A percentile compares a stretch with the other conserved stretches of the same genome.
Evolutionary conservation across 2,888 invertebrate species (phyloP).

Genomic region (Dryobotodes eremita): DNA sequence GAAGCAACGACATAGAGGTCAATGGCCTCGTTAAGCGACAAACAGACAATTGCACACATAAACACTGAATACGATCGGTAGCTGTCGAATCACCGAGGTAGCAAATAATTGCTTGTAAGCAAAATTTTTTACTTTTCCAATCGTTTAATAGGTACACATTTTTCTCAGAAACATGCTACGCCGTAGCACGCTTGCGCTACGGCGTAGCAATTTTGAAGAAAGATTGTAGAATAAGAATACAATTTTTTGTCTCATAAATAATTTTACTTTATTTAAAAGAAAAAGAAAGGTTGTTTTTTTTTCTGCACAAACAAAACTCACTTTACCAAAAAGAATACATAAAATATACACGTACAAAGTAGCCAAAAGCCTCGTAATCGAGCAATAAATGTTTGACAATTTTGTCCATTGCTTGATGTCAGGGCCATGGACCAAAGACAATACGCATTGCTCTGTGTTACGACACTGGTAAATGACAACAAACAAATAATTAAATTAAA

Average conservation of each 20-base stretch:
- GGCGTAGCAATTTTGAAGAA: constrained; percentile 45
- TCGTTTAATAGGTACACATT: constrained; percentile 14
- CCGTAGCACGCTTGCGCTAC: constrained; percentile 31
- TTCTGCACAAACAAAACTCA: no score
- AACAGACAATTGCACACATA: constrained; percentile 42
- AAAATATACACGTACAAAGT: no score
- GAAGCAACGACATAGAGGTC: constrained; percentile 49
- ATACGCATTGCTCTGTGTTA: no score
- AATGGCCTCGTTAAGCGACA: constrained; percentile 51
- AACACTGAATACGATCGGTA: constrained; percentile 32
- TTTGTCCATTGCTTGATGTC: no score
- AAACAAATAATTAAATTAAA: no score
- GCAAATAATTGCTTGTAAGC: constrained; percentile 31
- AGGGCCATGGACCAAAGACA: no score
- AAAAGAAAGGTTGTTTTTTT: no score
- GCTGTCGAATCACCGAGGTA: constrained; percentile 24
- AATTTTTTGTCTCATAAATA: neutral
- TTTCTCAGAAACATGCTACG: constrained; percentile 10
- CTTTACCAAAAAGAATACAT: no score
- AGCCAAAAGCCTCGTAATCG: no score
- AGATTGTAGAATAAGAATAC: neutral
- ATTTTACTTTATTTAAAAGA: neutral
- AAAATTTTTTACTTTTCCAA: constrained; percentile 13
- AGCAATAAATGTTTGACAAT: no score
- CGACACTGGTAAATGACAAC: no score